Evolutionary conservation across 2,888 invertebrate genomes (phyloP).

Genomic region (Cistogaster globosa): DNA sequence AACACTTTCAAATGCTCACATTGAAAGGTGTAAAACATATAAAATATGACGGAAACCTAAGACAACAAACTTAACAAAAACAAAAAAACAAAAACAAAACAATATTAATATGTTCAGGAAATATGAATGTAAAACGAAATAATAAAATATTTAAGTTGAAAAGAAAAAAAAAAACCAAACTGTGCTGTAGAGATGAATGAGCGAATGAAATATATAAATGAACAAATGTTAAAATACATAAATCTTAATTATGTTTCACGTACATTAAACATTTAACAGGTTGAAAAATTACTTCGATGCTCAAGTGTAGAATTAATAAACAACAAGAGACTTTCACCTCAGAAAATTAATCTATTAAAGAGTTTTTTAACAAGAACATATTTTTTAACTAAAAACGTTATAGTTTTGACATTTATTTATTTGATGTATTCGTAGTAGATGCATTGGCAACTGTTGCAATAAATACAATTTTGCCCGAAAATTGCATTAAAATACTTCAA

Average conservation of each 20-base stretch:
- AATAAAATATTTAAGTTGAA: slow-evolving; percentile 37
- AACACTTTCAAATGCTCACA: slow-evolving; percentile 65
- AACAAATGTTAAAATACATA: slow-evolving; percentile 39
- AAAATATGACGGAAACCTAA: slow-evolving; percentile 66
- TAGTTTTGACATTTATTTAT: too few species aligned
- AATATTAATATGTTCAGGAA: slow-evolving; percentile 37
- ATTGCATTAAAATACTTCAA: too few species aligned
- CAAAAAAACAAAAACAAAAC: slow-evolving; percentile 7
- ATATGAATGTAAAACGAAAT: slow-evolving; percentile 20
- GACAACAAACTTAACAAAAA: slow-evolving; percentile 35
- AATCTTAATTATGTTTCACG: slow-evolving; percentile 62
- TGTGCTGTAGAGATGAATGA: slow-evolving; percentile 31
- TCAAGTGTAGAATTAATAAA: slow-evolving; percentile 37
- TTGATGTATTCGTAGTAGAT: too few species aligned
- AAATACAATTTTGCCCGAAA: too few species aligned
- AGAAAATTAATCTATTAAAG: slow-evolving; percentile 45
- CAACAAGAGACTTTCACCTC: slow-evolving; percentile 51
- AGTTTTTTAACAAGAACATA: too few species aligned
- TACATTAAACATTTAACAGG: slow-evolving; percentile 35
- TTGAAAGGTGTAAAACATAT: slow-evolving; percentile 63
- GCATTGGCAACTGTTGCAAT: too few species aligned
- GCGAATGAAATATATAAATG: slow-evolving; percentile 32
- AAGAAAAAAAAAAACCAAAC: slow-evolving; percentile 25
- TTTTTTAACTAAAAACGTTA: too few species aligned
- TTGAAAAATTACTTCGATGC: slow-evolving; percentile 51